Base-by-base conservation (phyloP, 2,888 invertebrate species). In the Oxytorus armatus region DNA sequence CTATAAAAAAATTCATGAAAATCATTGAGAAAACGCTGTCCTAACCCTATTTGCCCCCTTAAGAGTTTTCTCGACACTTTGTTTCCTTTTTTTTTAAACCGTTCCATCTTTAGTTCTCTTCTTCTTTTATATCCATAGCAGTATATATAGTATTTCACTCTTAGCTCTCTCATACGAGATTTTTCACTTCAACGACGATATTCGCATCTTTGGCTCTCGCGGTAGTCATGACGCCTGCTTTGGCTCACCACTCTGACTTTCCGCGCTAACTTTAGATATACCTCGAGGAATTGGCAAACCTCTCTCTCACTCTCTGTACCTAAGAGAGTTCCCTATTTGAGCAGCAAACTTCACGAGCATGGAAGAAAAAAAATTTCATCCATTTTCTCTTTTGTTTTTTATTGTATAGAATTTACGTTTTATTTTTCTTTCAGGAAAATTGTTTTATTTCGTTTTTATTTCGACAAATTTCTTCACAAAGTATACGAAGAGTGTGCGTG, bases 261-360 rank as follows among this genome's bases (percentile, higher is more conserved):
- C 77, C 78, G 79, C 82, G 84, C 88, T 89, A 90, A 90, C 88
- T 90, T 90, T 89, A 90, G 89, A 87, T 82, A 73, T 73, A 69
- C 83, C 75, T 81, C 81, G 75, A 86, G 86, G 85, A 89, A 88
- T 88, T 88, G 88, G 87, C 87, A 86, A 85, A 82, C 65, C 21
- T 36, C 82, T 14, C 78, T 65, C 74, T 47, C 51, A 16, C 39
- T 66, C 75, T 51, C 49, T 63, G 25, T 33, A 44, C 21, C 25
- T 23, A 36, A 49, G 57, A 49, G 57, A 14, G 51, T 53, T 63
- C 53, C 59, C 51, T 70, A 66, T 53, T 18, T 47, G 47, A 70
- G 44, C 23, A 36, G 44, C 44, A 72, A 70, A 57, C 36, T n/a
- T 44, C n/a, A 36, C 70, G 42, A 18, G 18, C 29, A 33, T 16